Conservation (phyloP, 2,797 vertebrate species). For the Steatocranus sp. region DNA sequence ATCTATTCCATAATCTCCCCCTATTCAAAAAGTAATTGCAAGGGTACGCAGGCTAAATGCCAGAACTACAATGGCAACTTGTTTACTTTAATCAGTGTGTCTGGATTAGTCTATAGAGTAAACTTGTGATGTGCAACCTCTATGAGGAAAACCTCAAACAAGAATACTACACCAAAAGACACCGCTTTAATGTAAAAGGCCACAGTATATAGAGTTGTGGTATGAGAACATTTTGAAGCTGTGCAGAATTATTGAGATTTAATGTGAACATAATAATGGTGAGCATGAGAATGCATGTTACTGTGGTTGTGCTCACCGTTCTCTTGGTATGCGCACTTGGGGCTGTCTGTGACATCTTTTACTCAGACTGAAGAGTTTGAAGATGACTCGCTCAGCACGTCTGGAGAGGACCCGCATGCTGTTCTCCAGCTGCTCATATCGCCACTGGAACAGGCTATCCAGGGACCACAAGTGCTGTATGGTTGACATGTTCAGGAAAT, state of each 20-base stretch:
- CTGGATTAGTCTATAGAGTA: neutral
- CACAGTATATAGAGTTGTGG: neutral
- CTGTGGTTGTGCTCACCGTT: slow-evolving; percentile 79
- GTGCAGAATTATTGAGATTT: neutral
- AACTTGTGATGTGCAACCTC: neutral
- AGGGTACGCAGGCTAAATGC: neutral
- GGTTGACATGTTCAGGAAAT: slow-evolving; percentile 89
- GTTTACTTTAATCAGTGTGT: neutral
- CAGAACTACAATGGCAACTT: neutral
- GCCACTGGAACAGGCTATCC: slow-evolving; percentile 89
- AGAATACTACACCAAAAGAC: neutral
- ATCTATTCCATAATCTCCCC: neutral
- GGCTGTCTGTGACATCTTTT: slow-evolving; percentile 94
- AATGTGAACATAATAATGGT: neutral
- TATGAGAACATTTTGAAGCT: neutral
- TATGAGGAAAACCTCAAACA: neutral
- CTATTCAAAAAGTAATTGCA: neutral
- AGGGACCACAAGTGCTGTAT: slow-evolving; percentile 92
- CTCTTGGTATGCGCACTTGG: slow-evolving; percentile 83
- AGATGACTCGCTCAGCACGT: slow-evolving; percentile 89
- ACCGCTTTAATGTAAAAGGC: neutral
- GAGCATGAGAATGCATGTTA: neutral
- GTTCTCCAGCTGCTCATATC: slow-evolving; percentile 90
- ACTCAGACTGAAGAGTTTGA: slow-evolving; percentile 95
- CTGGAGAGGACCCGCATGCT: slow-evolving; percentile 86